Percentiles rank a stretch among this genome's conserved stretches.
phyloP scores from a whole-genome alignment of 2,797 vertebrate species.

The Bradypodion pumilum region DNA sequence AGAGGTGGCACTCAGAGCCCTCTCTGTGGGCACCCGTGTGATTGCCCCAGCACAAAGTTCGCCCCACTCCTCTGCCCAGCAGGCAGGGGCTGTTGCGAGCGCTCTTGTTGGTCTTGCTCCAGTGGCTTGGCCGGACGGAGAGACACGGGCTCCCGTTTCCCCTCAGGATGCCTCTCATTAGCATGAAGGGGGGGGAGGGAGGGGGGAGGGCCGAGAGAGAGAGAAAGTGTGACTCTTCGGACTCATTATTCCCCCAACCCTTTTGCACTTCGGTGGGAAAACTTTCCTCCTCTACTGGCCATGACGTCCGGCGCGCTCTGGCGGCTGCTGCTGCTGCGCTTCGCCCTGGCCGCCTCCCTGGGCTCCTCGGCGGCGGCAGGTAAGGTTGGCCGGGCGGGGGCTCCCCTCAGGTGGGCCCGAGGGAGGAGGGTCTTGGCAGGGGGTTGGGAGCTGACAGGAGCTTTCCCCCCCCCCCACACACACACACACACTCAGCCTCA shows the following conservation, averaged over 20 bases:
- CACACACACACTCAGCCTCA: too few species aligned
- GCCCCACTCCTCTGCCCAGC: too few species aligned
- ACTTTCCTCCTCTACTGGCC: slow-evolving; percentile 57
- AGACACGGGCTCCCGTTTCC: slow-evolving; percentile 72
- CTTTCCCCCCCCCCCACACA: too few species aligned
- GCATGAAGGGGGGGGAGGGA: slow-evolving; percentile 75
- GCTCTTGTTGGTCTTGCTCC: slow-evolving; percentile 71
- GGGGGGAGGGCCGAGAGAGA: slow-evolving; percentile 58
- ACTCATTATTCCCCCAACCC: slow-evolving; percentile 60
- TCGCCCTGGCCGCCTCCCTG: slow-evolving; percentile 60
- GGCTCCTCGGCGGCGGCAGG: slow-evolving; percentile 39
- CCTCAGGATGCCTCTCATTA: slow-evolving; percentile 82
- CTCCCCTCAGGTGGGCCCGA: not conserved
- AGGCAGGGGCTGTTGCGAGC: too few species aligned
- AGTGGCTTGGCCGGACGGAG: slow-evolving; percentile 69
- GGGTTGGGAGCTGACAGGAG: not conserved
- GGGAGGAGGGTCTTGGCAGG: not conserved
- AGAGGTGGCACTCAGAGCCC: too few species aligned
- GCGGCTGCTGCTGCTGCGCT: slow-evolving; percentile 65
- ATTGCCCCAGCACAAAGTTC: too few species aligned
- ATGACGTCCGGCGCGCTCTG: slow-evolving; percentile 63
- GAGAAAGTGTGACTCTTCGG: slow-evolving; percentile 40
- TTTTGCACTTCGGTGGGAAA: too few species aligned
- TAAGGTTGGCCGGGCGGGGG: slow-evolving; percentile 55
- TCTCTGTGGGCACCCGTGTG: too few species aligned